Base-by-base conservation (phyloP, 1,140 invertebrate genomes). In the Drosophila ananassae region DNA sequence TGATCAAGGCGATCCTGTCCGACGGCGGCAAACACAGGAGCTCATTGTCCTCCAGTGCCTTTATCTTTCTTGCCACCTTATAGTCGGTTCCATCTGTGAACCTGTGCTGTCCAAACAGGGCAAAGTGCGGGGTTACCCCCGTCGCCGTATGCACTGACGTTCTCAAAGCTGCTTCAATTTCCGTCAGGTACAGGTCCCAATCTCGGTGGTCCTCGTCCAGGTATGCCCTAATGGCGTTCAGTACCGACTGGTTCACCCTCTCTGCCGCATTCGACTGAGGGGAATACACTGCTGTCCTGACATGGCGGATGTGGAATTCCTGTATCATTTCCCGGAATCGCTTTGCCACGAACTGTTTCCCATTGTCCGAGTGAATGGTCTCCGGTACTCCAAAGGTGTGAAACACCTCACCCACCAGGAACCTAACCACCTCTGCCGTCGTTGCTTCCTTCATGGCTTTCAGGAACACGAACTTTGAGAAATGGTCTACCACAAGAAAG, bases 401-500 rank as follows among this genome's bases (percentile, higher is more conserved):
- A 4, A 60, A 51, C 0, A 51, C 13, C 2, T 51, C 30, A 0
- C 50, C 22, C 0, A 50, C 30, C 8, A 34, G 9, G 3, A 55
- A 55, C 0, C 17, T 32, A 2, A 47, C n/a, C 0, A 63, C 28
- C 2, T 63, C 21, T 6, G 9, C 21, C 5, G 60, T 10, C 1
- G 51, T 47, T 8, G 28, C 28, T 1, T 46, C 9, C 7, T n/a
- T 55, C 46, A 41, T 50, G 0, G 44, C 46, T 1, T 30, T 57
- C 9, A 39, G 8, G 10, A 54, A 46, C 0, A 12, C 32, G n/a
- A 50, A 50, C 4, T 58, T 58, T 0, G 30, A 48, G 0, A 57
- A 58, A 10, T 50, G 30, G 5, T 50, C 54, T 10, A 52, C 56
- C 2, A 52, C 57, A 7, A 39, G 9, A 3, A 60, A 68, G 4